These are phyloP conservation scores for Pollachius pollachius DNA, from an alignment of 2,113 vertebrate species.

Conservation along the genomic window DNA sequence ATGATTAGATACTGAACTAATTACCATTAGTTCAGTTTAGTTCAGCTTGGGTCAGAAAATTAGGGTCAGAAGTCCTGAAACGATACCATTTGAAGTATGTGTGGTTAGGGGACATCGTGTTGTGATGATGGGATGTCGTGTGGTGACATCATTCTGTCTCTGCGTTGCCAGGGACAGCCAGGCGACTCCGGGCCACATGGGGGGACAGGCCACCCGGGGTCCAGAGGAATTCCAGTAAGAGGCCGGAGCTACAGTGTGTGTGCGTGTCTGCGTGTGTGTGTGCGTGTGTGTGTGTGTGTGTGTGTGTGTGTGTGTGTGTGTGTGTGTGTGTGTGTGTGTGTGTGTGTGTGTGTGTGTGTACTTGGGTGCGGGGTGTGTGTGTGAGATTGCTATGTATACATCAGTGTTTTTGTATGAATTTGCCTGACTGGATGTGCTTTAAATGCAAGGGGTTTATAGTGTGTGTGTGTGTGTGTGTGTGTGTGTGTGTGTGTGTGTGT, in stretches of 20 bases:
- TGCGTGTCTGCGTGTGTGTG: not conserved
- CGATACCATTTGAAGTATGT: not conserved
- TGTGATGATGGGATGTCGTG: not conserved
- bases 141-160: slow-evolving; percentile 12
- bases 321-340: not conserved
- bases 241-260: slow-evolving; percentile 47
- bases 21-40: not conserved
- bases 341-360: not conserved
- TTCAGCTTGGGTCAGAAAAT: not conserved
- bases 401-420: not conserved
- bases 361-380: not conserved
- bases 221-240: slow-evolving; percentile 63
- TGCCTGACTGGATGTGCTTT: not conserved
- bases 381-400: not conserved
- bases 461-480: slow-evolving; percentile 5
- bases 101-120: not conserved
- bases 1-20: not conserved
- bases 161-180: slow-evolving; percentile 75
- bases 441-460: not conserved
- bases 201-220: slow-evolving; percentile 63
- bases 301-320: not conserved
- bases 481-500: slow-evolving; percentile 4
- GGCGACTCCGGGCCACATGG: slow-evolving; percentile 76
- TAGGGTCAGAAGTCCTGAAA: not conserved
- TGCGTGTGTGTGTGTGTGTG: not conserved